Conservation (phyloP, 92 coral and sea anemone species). For the Heteractis magnifica region DNA sequence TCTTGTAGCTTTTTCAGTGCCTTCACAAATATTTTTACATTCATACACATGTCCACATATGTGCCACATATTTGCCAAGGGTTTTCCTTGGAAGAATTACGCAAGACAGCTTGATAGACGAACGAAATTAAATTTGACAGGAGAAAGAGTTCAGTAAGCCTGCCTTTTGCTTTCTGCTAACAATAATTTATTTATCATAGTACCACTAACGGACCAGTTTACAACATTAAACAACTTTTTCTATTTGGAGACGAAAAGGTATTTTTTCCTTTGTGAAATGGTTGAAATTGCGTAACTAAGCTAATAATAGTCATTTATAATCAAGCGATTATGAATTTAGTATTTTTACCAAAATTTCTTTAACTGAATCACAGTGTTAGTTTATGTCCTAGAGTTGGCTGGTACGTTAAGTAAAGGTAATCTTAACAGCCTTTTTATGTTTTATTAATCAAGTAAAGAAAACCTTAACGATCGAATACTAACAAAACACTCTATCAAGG, state of each 20-base stretch:
- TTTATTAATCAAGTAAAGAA: background rate
- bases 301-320: background rate
- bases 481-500: background rate
- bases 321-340: background rate
- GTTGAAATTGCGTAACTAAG: background rate
- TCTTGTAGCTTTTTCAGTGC: too few species aligned
- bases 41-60: too few species aligned
- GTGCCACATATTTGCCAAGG: too few species aligned
- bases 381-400: background rate
- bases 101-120: background rate
- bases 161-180: background rate
- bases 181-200: background rate
- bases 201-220: constrained; percentile 5
- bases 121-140: background rate
- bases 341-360: background rate
- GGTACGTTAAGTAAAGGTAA: background rate
- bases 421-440: background rate
- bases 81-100: too few species aligned
- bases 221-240: background rate
- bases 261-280: background rate
- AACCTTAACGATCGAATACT: background rate
- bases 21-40: too few species aligned
- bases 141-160: background rate
- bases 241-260: background rate
- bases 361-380: background rate